Base-by-base conservation (phyloP, 2,797 vertebrate species). In the Acrossocheilus fasciatus region DNA sequence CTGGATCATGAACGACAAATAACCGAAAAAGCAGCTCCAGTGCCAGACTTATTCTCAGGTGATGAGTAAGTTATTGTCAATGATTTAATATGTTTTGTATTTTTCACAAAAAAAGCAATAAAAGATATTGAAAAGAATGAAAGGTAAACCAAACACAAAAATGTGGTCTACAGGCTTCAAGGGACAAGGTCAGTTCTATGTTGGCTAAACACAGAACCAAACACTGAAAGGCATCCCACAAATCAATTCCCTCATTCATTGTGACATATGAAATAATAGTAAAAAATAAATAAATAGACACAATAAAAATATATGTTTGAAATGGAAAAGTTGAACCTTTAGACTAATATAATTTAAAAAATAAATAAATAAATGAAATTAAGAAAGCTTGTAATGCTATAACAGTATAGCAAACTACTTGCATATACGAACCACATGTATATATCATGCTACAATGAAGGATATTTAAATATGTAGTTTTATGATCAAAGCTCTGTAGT, bases 61-160 rank as follows among this genome's bases (percentile, higher is more conserved):
- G 75, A 59, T 78, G 57, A 69, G 64, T 18, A 52, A 52, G 80
- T 70, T 82, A 82, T 73, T 59, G 4, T 57, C 14, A 52, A 18
- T 52, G 23, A 70, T 70, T 57, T 72, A 57, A 72, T 57, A 70
- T 72, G 9, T 41, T 72, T 72, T 15, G 17, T 41, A 10, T 64
- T 66, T 18, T 50, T 62, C 43, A n/a, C 26, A 75, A 50, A 34
- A 47, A 34, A 74, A 83, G 18, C 26, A 81, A 81, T 74, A 57
- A 45, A 45, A 43, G 26, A 64, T 64, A 83, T 45, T 81, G 45
- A 69, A 69, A 47, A 52, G 30, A 34, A 83, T 74, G 39, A 83
- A 83, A 83, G n/a, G 14, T 52, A 70, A 69, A 50, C n/a, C 36
- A 43, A 82, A 82, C 36, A 69, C 14, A 47, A 34, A 83, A 57